A percentile compares a stretch with the other conserved stretches of the same genome.
phyloP scores from a whole-genome alignment of 1,140 invertebrate genomes.

The Euglossa dilemma region DNA sequence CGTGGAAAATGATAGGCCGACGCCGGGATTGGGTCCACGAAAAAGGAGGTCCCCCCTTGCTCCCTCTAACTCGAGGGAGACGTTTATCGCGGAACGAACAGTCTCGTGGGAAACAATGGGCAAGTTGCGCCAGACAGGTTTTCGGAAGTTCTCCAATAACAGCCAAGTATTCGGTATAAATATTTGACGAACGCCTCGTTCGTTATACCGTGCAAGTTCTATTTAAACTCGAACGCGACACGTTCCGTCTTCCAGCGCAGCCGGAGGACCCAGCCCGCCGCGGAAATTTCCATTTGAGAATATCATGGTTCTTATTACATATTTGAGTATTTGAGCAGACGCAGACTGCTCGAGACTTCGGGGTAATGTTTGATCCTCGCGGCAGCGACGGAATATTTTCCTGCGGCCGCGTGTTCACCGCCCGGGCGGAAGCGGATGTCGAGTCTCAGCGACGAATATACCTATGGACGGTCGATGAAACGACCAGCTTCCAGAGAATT shows the following conservation, averaged over 20 bases:
- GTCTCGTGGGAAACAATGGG: slow-evolving; percentile 20
- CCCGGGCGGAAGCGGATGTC: background rate
- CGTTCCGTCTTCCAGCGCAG: background rate
- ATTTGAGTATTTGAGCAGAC: slow-evolving; percentile 53
- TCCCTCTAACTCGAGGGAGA: too few species aligned
- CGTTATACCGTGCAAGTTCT: slow-evolving; percentile 42
- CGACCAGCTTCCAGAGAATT: background rate
- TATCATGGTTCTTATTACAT: slow-evolving; percentile 50
- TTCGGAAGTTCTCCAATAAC: slow-evolving; percentile 46
- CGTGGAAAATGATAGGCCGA: too few species aligned
- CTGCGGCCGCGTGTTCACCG: background rate
- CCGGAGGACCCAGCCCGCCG: background rate
- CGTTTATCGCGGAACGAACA: background rate
- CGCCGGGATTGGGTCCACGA: too few species aligned
- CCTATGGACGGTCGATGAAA: background rate
- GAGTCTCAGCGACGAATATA: background rate
- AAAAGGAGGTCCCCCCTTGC: background rate
- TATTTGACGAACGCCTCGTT: slow-evolving; percentile 48
- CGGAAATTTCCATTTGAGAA: slow-evolving; percentile 46
- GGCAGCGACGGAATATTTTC: slow-evolving; percentile 38
- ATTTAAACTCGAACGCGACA: slow-evolving; percentile 49
- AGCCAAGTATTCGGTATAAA: slow-evolving; percentile 48
- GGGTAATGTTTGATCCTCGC: slow-evolving; percentile 34
- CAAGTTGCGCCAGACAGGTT: slow-evolving; percentile 21
- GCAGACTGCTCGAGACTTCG: slow-evolving; percentile 36